These are phyloP conservation scores for Drosophila mauritiana DNA, from an alignment of 1,140 invertebrate species.

Conservation along the genomic window DNA sequence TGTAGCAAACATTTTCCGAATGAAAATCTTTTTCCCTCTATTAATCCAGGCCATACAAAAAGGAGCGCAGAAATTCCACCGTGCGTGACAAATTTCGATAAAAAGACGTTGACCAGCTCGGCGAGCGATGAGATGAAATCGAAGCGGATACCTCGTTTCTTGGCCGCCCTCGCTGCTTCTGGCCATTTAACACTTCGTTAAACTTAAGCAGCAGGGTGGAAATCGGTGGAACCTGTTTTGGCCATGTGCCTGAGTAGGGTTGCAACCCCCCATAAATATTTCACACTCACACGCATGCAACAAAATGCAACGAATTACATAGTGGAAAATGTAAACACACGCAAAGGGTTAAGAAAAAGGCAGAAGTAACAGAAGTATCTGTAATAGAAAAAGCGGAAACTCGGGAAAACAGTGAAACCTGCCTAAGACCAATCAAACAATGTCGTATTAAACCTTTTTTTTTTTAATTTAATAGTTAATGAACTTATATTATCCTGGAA, in stretches of 20 bases:
- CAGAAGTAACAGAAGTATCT: constrained; percentile 7
- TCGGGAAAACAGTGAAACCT: constrained; percentile 11
- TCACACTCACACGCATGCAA: constrained; percentile 55
- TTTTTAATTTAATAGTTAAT: no score
- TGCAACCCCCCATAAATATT: constrained; percentile 64
- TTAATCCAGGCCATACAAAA: constrained; percentile 62
- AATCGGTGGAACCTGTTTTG: constrained; percentile 28
- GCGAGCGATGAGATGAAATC: neutral
- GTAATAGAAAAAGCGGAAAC: constrained; percentile 18
- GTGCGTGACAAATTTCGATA: constrained; percentile 81
- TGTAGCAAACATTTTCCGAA: constrained; percentile 78
- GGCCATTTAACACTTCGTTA: constrained; percentile 79
- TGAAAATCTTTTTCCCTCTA: constrained; percentile 73
- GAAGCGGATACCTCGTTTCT: constrained; percentile 8
- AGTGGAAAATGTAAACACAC: constrained; percentile 79
- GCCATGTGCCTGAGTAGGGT: constrained; percentile 6
- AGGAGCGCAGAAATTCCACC: constrained; percentile 25
- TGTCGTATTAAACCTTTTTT: no score
- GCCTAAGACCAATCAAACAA: neutral
- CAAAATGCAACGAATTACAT: constrained; percentile 81
- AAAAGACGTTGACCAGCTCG: constrained; percentile 59
- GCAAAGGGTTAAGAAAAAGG: constrained; percentile 42
- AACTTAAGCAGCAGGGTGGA: constrained; percentile 50
- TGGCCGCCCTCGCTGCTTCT: constrained; percentile 13
- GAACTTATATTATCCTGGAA: no score